Evolutionary conservation across 2,888 invertebrate genomes (phyloP), one percentile per base, ranked within the genome.

Genomic region (Bibio marci): DNA sequence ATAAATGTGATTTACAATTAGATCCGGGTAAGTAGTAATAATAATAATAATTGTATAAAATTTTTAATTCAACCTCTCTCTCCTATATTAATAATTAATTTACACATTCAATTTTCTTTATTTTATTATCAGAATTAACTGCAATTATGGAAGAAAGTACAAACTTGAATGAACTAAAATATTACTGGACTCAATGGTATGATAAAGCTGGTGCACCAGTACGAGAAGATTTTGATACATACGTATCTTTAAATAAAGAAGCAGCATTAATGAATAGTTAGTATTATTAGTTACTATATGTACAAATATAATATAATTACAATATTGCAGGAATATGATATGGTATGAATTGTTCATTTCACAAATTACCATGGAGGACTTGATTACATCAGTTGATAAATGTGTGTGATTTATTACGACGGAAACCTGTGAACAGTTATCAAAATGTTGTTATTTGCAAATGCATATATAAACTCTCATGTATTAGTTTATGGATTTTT

Each of bases 111-210:
- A 62, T 4, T 59, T 76, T 79, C n/a, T 22, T 8, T 22, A 6
- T 22, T 22, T 22, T 4, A 22, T 6, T 22, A 4, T 3, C 12
- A 39, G 39, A 86, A 47, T 60, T 87, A 25, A 77, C 74, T 1
- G 70, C 76, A 41, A 64, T 79, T 12, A 63, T 86, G 45, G 62
- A 70, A 1, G 71, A 62, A 27, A 83, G 80, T 39, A 70, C 76
- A 37, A 70, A 90, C 53, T 78, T 80, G 2, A 76, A 83, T 12
- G 80, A 83, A 52, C 57, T 91, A 46, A 71, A 76, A 50, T 70
- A 83, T 51, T 66, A 74, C 2, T 91, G 90, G 90, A 56, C 70
- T 4, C 72, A 79, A 50, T 91, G 86, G 80, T 72, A 88, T 47
- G 72, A 77, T 37, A 73, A 68, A 25, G 77, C 77, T 1, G 81